Evolutionary conservation across 2,113 vertebrate genomes (phyloP), one percentile per base, ranked within the genome.

Genomic region (Tetraodon nigroviridis): DNA sequence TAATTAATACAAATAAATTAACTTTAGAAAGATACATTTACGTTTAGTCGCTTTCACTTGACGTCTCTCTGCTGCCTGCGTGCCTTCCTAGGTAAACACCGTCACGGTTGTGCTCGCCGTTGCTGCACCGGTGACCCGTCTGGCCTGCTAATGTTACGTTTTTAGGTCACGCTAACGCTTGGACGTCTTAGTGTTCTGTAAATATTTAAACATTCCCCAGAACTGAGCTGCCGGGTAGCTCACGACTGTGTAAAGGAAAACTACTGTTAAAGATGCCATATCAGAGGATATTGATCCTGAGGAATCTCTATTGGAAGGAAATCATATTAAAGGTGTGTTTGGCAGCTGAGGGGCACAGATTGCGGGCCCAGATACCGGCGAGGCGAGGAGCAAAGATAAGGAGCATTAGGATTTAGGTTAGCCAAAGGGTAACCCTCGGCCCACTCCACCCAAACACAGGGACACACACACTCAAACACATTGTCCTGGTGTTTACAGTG

Each of bases 401-500:
- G 79, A 51, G 58, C 80, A 76, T 77, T 73, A 73, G 56, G 65
- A 68, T 84, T 88, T 84, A 84, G 69, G 80, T 61, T 89, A 85
- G 86, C 88, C 89, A 88, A 81, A 76, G 88, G 86, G 72, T 70
- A 75, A 61, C 64, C 79, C 71, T 84, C 70, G 50, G 64, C 54
- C 65, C 52, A 53, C 86, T 79, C 76, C 84, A 84, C 86, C 85
- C 77, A 67, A 64, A 49, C 56, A 57, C 55, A 57, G 18, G n/a
- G 56, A 58, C 53, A 70, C 64, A 58, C 72, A 67, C 58, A 63
- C 68, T 53, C 64, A 50, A 40, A 61, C 75, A 74, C 63, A 82
- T 87, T 88, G 84, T 88, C 78, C 55, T 45, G 7, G 49, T 87
- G 81, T 87, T 87, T 87, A 89, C 85, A 80, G 79, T 86, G 53